Base-by-base conservation (phyloP, 1,140 invertebrate genomes). In the Sarcophaga peregrina region DNA sequence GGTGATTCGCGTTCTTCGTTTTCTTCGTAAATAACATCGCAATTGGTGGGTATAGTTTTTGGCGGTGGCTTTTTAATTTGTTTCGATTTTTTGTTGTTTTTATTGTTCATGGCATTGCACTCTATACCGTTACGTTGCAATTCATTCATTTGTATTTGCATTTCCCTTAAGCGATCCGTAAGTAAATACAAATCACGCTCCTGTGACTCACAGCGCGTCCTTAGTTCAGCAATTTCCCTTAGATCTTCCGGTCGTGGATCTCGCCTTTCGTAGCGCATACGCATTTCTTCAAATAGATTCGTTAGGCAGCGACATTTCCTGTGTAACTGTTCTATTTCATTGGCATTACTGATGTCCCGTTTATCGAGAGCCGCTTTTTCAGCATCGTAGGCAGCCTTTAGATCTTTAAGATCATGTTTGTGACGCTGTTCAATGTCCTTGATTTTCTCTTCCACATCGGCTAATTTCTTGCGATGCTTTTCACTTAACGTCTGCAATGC, bases 221-320 rank as follows among this genome's bases (percentile, higher is more conserved):
- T 89, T 48, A 93, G 83, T 82, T 93, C 92, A 20, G 91, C 89
- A 47, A 93, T 93, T 82, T 91, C 88, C 62, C 91, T 90, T 15
- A 92, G 81, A 84, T 93, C 92, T 86, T 93, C 92, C 15, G 91
- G 86, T 5, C 91, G 90, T 5, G 92, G 92, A 85, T 92, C 92
- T 7, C 92, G 85, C 47, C 91, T 85, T 87, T 93, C 92, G 82
- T 92, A 92, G 11, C 91, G 88, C 86, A 91, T 90, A 82, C 92
- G 88, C 84, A 92, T 92, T 86, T 93, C 92, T 86, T 93, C 92
- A 84, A 92, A 92, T 91, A 92, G 85, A 88, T 92, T 92, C 15
- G 92, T 92, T 62, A 92, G 86, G 83, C 91, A 92, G 81, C 90
- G 88, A 83, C 91, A 92, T 85, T 92, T 92, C 82, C 91, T 87